Conservation (phyloP, 1,140 invertebrate genomes). For the Matsumurasca onukii region DNA sequence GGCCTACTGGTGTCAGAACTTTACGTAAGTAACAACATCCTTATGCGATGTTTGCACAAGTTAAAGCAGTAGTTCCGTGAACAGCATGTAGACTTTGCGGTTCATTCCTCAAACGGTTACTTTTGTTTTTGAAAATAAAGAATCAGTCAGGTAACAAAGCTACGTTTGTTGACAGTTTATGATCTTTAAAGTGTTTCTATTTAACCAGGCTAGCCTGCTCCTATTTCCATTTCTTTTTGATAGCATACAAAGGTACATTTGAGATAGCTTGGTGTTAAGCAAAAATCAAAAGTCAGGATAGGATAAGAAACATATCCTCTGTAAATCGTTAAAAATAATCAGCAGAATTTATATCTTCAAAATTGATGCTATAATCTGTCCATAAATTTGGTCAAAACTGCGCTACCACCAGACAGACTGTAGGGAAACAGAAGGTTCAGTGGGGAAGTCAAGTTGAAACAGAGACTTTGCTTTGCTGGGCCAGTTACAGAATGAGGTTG, state of each 20-base stretch:
- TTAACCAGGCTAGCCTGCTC: not conserved
- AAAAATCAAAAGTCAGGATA: not conserved
- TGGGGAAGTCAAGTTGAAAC: too few relatives aligned
- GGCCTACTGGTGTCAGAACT: constrained; percentile 25
- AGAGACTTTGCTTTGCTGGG: too few relatives aligned
- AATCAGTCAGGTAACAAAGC: not conserved
- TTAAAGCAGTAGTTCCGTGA: not conserved
- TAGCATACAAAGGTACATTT: not conserved
- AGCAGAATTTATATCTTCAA: too few relatives aligned
- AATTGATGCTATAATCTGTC: too few relatives aligned
- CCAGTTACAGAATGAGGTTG: too few relatives aligned
- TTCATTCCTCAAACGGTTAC: not conserved
- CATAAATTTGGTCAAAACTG: too few relatives aligned
- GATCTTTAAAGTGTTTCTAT: not conserved
- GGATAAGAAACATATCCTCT: too few relatives aligned
- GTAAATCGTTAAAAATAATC: too few relatives aligned
- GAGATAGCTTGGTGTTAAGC: not conserved
- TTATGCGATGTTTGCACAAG: not conserved
- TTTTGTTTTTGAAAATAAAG: not conserved
- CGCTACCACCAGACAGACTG: too few relatives aligned
- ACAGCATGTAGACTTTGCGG: not conserved
- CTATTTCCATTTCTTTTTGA: not conserved
- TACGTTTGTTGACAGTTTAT: not conserved
- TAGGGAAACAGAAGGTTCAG: too few relatives aligned
- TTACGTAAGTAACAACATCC: constrained; percentile 1